Base-by-base conservation (phyloP, 1,140 invertebrate genomes). In the Saccostrea echinata region DNA sequence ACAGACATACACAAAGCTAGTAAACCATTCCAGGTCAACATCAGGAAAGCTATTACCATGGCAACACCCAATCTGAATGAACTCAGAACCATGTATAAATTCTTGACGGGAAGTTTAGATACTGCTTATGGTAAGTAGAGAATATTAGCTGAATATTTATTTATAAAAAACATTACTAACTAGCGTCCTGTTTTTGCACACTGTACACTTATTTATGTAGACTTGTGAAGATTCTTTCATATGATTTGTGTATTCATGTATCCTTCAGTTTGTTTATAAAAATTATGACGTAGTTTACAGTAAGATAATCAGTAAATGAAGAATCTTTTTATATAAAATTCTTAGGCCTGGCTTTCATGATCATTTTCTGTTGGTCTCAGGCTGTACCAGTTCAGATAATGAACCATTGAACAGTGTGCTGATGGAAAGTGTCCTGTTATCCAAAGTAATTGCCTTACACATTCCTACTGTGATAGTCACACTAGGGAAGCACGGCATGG, bases 51-150 rank as follows among this genome's bases (percentile, higher is more conserved):
- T 27, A 93, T 97, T 55, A 95, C 95, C 3, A 96, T 96, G 90
- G 95, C 96, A 0, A 97, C 97, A 9, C 97, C 97, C 18, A 98
- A 97, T 94, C 90, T 97, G 16, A 95, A 95, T 61, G 97, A 98
- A 95, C 93, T 97, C 27, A 93, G 92, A 68, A 89, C 88, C 9
- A 94, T 96, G 86, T 89, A 93, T 84, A 51, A 24, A 4, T 24
- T 27, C 18, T 3, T 93, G 13, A 91, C 84, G 8, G 71, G 80
- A 8, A 86, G 64, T 52, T 13, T 30, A 9, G 83, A 76, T 76
- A 33, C 68, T 33, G 68, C 24, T 4, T 33, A 76, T 76, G 68
- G 82, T 84, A 86, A 16, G 51, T 57, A 21, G 55, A 61, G 43
- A 43, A 3, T 43, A 9, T 43, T 43, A 43, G 43, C 43, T 43